Conservation (phyloP, 2,888 invertebrate species). For the Epirrhoe alternata region DNA sequence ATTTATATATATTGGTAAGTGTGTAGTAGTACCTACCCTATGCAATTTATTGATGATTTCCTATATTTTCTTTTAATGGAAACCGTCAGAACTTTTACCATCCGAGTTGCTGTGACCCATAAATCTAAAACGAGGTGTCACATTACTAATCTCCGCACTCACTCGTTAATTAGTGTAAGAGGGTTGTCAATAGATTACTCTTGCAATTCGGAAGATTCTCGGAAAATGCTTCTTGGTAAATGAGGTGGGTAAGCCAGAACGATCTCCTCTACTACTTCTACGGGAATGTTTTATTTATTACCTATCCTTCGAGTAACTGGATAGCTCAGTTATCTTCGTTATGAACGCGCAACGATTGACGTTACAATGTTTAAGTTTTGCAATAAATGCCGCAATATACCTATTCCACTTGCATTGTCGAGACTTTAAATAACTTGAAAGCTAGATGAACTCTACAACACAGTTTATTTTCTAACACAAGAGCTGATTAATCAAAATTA, state of each 20-base stretch:
- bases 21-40: too few species aligned
- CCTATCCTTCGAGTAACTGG: neutral
- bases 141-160: constrained; percentile 69
- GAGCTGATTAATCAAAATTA: neutral
- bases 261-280: constrained; percentile 15
- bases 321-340: neutral
- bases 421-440: too few species aligned
- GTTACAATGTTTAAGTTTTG: too few species aligned
- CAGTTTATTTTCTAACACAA: neutral
- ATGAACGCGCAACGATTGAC: neutral
- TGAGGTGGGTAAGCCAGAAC: constrained; percentile 13
- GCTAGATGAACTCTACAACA: too few species aligned
- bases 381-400: too few species aligned
- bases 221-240: constrained; percentile 14
- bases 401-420: too few species aligned
- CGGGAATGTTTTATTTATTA: neutral
- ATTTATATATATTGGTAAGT: too few species aligned
- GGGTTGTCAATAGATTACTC: constrained; percentile 63
- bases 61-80: too few species aligned
- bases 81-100: neutral
- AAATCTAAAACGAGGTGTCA: constrained; percentile 69
- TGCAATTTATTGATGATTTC: too few species aligned
- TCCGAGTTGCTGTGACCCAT: constrained; percentile 46
- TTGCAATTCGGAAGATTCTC: constrained; percentile 41
- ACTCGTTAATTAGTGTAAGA: constrained; percentile 76